These are phyloP conservation scores for Chironomus tepperi DNA, from an alignment of 1,140 invertebrate species.

Conservation along the genomic window DNA sequence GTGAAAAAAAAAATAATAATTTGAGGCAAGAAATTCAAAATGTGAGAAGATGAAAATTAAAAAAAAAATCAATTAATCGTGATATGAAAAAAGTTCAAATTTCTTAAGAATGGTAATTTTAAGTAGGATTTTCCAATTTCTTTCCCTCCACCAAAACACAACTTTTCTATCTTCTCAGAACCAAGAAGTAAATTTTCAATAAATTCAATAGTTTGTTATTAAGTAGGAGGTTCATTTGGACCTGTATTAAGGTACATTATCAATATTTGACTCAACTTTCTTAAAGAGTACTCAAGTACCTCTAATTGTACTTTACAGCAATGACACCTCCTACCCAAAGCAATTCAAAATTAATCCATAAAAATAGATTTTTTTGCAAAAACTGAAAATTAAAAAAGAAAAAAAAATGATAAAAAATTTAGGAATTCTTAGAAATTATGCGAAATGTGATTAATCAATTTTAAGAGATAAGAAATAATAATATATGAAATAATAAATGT, in stretches of 20 bases:
- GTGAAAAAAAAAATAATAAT: neutral
- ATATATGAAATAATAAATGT: neutral
- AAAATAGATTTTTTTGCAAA: neutral
- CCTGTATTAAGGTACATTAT: too few species aligned
- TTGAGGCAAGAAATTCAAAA: neutral
- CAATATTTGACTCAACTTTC: too few species aligned
- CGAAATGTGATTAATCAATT: slow-evolving; percentile 3
- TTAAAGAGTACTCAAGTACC: neutral
- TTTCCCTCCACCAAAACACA: neutral
- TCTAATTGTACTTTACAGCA: neutral
- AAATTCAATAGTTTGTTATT: too few species aligned
- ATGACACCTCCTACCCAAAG: neutral
- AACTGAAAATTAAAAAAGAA: neutral
- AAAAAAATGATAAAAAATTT: neutral
- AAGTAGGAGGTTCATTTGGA: too few species aligned
- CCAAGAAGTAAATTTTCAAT: too few species aligned
- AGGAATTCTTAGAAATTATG: too few species aligned
- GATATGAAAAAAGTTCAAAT: slow-evolving; percentile 11
- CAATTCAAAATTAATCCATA: neutral
- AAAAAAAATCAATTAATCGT: slow-evolving; percentile 14
- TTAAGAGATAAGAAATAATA: neutral
- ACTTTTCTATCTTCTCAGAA: too few species aligned
- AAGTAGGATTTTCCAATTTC: slow-evolving; percentile 13
- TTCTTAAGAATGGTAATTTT: neutral
- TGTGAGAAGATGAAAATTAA: neutral